Evolutionary conservation across 2,797 vertebrate species (phyloP).

Genomic region (Coccyzus lansbergi): DNA sequence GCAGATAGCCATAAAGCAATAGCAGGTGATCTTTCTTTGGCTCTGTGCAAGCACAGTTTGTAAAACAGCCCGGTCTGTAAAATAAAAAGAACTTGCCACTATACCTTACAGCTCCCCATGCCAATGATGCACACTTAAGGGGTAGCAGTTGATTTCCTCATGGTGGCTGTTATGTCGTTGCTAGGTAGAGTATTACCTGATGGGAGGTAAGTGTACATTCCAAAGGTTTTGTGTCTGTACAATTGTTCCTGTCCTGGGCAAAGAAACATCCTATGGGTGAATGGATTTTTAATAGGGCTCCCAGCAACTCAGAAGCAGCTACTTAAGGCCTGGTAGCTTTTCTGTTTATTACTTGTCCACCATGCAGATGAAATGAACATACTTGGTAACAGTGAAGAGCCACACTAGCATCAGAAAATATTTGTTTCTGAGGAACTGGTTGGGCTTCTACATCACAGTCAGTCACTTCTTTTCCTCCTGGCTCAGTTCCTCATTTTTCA

Average conservation of each 20-base stretch:
- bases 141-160: neutral
- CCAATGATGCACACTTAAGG: neutral
- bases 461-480: neutral
- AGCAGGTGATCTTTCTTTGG: neutral
- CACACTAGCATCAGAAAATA: neutral
- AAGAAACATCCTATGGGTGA: neutral
- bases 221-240: neutral
- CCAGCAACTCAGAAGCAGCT: neutral
- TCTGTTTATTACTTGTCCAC: neutral
- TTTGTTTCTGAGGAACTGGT: neutral
- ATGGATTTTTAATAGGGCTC: neutral
- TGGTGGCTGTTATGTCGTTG: neutral
- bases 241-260: neutral
- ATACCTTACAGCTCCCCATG: rapidly evolving
- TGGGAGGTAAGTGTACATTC: neutral
- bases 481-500: neutral
- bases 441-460: neutral
- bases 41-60: neutral
- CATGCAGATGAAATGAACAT: neutral
- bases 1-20: neutral
- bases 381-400: neutral
- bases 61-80: neutral
- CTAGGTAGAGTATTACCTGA: neutral
- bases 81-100: neutral
- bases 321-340: neutral